A percentile compares a stretch with the other conserved stretches of the same genome.
Conservation (phyloP, 2,797 vertebrate species). For the Mareca strepera region DNA sequence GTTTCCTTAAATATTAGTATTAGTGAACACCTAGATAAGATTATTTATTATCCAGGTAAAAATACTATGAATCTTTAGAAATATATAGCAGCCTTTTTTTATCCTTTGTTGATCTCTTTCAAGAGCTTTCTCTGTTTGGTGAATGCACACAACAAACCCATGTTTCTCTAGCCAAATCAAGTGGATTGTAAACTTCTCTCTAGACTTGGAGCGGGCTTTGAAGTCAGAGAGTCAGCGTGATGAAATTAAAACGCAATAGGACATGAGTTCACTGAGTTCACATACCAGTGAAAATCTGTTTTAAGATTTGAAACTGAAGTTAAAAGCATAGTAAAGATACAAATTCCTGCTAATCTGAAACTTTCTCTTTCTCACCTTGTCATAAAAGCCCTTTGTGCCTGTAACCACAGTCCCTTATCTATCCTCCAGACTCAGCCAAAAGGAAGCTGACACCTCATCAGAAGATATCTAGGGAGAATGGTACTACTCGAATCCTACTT, state of each 20-base stretch:
- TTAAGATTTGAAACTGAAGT: conserved; percentile 57
- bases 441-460: conserved; percentile 73
- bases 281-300: conserved; percentile 44
- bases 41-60: not conserved
- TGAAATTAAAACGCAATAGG: conserved; percentile 51
- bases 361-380: conserved; percentile 71
- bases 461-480: conserved; percentile 65
- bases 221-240: conserved; percentile 26
- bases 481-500: conserved; percentile 58
- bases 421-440: conserved; percentile 57
- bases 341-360: conserved; percentile 69
- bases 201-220: not conserved
- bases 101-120: not conserved
- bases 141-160: not conserved
- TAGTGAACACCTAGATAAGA: not conserved
- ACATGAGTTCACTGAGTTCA: conserved; percentile 61
- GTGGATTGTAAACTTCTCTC: not conserved
- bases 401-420: conserved; percentile 63
- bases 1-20: not conserved
- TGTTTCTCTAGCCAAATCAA: not conserved
- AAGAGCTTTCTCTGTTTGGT: not conserved
- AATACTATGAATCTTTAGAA: not conserved
- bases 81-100: not conserved
- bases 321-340: conserved; percentile 71
- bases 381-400: conserved; percentile 70